Evolutionary conservation across 2,797 vertebrate species (phyloP), one percentile per base, ranked within the genome.

Genomic region (Pseudochromis fuscus): DNA sequence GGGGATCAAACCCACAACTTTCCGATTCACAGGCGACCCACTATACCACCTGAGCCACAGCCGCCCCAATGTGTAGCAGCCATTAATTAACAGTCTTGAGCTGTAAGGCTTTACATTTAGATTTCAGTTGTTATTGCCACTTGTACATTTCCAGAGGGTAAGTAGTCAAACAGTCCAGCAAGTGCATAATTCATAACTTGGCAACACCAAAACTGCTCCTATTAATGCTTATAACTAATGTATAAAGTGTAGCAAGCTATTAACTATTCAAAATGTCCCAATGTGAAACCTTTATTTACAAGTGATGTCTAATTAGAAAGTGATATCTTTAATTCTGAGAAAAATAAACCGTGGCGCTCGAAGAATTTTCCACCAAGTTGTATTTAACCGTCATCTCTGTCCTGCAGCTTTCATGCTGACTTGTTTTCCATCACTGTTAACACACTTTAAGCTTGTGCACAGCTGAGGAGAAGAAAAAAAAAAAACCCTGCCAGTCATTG

Each of bases 401-500:
- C 10, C 19, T 45, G 40, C 18, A 42, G 40, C 8, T 23, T 45
- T 23, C 33, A 35, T 4, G 2, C 30, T 49, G 12, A 2, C 35
- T 53, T 25, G 2, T 31, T 73, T 67, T 59, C 28, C 15, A 5
- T 53, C 35, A 33, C 10, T 60, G 24, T 72, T 64, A 61, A 74
- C 44, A 69, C 15, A 18, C n/a, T 49, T 72, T 67, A 6, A 57
- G 37, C 30, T 5, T 52, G 40, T 61, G 23, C 37, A 44, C 4
- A 13, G 25, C 59, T 19, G 31, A 4, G 18, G 15, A 24, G 3
- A 31, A 25, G 15, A 9, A n/a, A 70, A 63, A 64, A 69, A 76
- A 57, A 28, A 38, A 52, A 8, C 30, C 10, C 10, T 57, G 80
- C 38, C 62, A 85, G 62, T 78, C 74, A 67, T 1, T 68, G 64